A percentile compares a stretch with the other conserved stretches of the same genome.
phyloP scores from a whole-genome alignment of 2,113 vertebrate genomes.

The Saccopteryx bilineata region DNA sequence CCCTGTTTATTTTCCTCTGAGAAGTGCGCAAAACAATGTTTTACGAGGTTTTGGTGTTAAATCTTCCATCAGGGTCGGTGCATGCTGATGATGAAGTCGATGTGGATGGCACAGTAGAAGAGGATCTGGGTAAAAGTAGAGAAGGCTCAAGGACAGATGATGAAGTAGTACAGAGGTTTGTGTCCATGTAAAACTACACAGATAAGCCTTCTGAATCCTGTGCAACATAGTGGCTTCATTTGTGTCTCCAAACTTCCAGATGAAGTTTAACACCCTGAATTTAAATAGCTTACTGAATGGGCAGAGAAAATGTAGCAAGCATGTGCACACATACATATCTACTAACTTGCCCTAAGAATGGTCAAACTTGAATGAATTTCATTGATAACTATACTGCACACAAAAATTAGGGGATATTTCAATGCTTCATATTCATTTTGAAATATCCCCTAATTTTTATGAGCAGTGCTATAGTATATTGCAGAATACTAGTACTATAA shows the following conservation, averaged over 20 bases:
- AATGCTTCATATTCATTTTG: no score
- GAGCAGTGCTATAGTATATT: background rate
- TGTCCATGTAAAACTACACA: background rate
- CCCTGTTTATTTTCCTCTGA: accelerated
- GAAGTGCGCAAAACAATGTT: background rate
- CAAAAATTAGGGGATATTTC: no score
- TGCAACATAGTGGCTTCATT: background rate
- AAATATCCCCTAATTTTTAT: no score
- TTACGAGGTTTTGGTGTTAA: background rate
- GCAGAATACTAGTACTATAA: background rate
- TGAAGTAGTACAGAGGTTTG: slow-evolving; percentile 96
- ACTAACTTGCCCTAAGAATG: background rate
- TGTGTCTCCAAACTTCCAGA: background rate
- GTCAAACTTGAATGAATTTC: background rate
- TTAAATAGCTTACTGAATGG: background rate
- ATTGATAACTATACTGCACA: background rate
- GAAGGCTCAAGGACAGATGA: slow-evolving; percentile 97
- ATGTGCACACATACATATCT: background rate
- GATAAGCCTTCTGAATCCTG: background rate
- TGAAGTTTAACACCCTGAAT: background rate
- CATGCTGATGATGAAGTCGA: slow-evolving; percentile 91
- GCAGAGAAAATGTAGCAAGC: background rate
- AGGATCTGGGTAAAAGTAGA: slow-evolving; percentile 96
- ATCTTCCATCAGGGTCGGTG: slow-evolving; percentile 83
- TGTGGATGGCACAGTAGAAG: slow-evolving; percentile 93